These are phyloP conservation scores for Spheniscus mendiculus DNA, from an alignment of 2,113 vertebrate genomes.

Conservation along the genomic window DNA sequence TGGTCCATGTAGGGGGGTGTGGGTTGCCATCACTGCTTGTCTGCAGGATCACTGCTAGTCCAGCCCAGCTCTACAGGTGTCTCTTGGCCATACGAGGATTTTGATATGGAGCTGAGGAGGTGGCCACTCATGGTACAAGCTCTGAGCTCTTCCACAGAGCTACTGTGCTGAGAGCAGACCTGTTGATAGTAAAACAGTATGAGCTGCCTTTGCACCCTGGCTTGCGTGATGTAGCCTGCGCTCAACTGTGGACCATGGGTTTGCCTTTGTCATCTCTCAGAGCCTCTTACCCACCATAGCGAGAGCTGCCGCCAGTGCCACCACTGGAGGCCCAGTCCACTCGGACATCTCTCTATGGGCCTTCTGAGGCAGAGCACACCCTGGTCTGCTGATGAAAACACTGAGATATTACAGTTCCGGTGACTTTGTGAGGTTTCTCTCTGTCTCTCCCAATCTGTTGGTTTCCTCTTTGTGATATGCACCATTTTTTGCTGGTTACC, in stretches of 20 bases:
- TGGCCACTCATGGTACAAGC: not conserved
- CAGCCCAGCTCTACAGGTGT: not conserved
- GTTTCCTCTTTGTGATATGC: not conserved
- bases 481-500: not conserved
- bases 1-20: not conserved
- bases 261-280: not conserved
- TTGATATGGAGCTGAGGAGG: not conserved
- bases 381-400: not conserved
- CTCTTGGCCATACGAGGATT: not conserved
- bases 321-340: not conserved
- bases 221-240: not conserved
- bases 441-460: not conserved
- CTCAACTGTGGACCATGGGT: accelerated
- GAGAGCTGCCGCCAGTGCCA: not conserved
- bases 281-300: not conserved
- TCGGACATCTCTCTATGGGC: not conserved
- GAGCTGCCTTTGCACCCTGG: not conserved
- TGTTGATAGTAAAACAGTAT: not conserved
- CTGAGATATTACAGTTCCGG: not conserved
- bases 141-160: not conserved
- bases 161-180: not conserved
- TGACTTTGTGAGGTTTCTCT: not conserved
- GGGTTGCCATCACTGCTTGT: not conserved
- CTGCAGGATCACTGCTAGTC: not conserved
- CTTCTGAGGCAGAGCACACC: not conserved